phyloP scores from a whole-genome alignment of 1,140 invertebrate species.

The Listronotus bonariensis region DNA sequence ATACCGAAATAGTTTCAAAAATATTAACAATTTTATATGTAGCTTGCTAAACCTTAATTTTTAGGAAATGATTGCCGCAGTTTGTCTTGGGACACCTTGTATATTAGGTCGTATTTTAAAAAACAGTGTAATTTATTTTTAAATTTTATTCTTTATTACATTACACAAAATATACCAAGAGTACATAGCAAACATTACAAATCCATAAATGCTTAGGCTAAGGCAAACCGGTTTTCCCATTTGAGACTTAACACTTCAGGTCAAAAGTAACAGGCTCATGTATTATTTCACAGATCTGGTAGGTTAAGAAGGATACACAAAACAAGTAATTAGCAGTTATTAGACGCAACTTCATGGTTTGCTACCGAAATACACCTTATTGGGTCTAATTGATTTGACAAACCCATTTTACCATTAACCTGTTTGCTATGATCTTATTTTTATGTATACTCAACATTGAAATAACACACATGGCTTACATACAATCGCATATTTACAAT shows the following conservation, averaged over 20 bases:
- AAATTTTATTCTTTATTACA: no score
- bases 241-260: constrained; percentile 49
- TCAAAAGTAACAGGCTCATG: constrained; percentile 52
- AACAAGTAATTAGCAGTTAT: constrained; percentile 53
- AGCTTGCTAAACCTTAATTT: no score
- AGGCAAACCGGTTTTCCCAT: constrained; percentile 19
- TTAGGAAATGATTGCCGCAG: no score
- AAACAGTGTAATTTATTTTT: no score
- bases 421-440: constrained; percentile 40
- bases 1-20: no score
- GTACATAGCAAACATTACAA: not conserved
- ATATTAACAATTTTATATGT: no score
- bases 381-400: constrained; percentile 49
- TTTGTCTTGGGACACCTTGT: no score
- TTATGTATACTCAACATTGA: constrained; percentile 23
- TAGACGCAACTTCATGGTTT: constrained; percentile 50
- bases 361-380: constrained; percentile 52
- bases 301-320: constrained; percentile 33
- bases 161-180: no score
- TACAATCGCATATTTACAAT: constrained; percentile 17
- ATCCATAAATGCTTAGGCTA: constrained; percentile 15
- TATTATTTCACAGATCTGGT: constrained; percentile 44
- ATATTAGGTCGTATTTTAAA: no score
- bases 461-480: constrained; percentile 19
- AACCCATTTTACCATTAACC: constrained; percentile 44